Conservation (phyloP, 1,140 invertebrate species). For the Ips typographus region DNA sequence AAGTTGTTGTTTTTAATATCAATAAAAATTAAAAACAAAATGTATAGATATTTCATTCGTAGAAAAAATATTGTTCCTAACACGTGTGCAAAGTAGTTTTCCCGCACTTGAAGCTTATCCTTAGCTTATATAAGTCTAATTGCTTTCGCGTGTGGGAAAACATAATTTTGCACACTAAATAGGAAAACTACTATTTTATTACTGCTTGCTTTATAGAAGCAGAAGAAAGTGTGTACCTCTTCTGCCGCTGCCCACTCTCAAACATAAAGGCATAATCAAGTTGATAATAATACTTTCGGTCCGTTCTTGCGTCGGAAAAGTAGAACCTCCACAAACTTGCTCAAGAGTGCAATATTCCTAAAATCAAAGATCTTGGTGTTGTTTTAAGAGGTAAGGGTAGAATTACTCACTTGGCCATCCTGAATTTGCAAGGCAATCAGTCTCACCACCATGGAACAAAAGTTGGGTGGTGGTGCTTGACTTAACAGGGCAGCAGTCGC, state of each 20-base stretch:
- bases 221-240: constrained; percentile 55
- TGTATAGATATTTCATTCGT: too few relatives aligned
- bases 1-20: too few relatives aligned
- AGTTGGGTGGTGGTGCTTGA: constrained; percentile 87
- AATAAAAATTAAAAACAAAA: too few relatives aligned
- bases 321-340: constrained; percentile 87
- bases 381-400: not conserved
- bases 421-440: constrained; percentile 93
- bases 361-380: not conserved
- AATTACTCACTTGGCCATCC: constrained; percentile 71
- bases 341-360: constrained; percentile 91
- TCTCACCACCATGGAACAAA: constrained; percentile 94
- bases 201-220: not conserved
- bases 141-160: too few relatives aligned
- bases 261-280: constrained; percentile 92
- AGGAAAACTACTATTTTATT: too few relatives aligned
- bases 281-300: constrained; percentile 95
- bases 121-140: too few relatives aligned
- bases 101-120: too few relatives aligned
- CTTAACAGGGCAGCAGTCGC: constrained; percentile 78
- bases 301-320: constrained; percentile 87
- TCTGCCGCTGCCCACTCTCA: constrained; percentile 88
- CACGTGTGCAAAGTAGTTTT: too few relatives aligned
- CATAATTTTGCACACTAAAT: too few relatives aligned
- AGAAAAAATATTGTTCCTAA: too few relatives aligned